Conservation (phyloP, 2,113 vertebrate species). For the Mustela nigripes region DNA sequence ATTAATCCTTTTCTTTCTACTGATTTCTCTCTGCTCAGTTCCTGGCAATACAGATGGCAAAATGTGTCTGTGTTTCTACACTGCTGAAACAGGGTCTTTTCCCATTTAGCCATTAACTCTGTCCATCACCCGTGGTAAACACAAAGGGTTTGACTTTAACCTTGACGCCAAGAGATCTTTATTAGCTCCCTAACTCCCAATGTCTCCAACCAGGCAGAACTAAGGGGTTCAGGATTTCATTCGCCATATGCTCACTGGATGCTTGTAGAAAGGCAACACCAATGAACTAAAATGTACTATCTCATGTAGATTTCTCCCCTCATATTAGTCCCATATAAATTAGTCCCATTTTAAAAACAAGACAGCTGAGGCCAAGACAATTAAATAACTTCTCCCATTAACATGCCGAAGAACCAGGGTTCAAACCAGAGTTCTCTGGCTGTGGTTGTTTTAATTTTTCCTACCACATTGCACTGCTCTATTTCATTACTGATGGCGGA, state of each 20-base stretch:
- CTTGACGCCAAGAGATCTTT: neutral
- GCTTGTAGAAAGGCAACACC: conserved; percentile 33
- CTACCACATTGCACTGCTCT: no score
- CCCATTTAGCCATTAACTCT: neutral
- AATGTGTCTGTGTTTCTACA: neutral
- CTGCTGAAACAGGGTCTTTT: neutral
- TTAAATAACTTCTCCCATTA: neutral
- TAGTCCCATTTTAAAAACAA: conserved; percentile 40
- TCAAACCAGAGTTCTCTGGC: neutral
- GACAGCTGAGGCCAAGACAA: neutral
- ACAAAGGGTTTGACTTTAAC: neutral
- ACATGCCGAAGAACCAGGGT: neutral
- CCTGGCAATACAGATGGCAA: neutral
- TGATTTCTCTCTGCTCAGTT: neutral
- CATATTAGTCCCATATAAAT: neutral
- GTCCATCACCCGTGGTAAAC: neutral
- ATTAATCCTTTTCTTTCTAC: neutral
- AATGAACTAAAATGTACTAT: neutral
- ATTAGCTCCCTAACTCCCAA: conserved; percentile 27
- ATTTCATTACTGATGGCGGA: neutral
- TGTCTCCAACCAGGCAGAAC: conserved; percentile 66
- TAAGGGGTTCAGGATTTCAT: conserved; percentile 37
- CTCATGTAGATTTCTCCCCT: neutral
- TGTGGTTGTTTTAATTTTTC: neutral
- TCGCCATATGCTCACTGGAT: neutral